Percentiles rank a stretch among this genome's conserved stretches.
Evolutionary conservation across 1,140 invertebrate species (phyloP).

Genomic region (Nasonia giraulti): DNA sequence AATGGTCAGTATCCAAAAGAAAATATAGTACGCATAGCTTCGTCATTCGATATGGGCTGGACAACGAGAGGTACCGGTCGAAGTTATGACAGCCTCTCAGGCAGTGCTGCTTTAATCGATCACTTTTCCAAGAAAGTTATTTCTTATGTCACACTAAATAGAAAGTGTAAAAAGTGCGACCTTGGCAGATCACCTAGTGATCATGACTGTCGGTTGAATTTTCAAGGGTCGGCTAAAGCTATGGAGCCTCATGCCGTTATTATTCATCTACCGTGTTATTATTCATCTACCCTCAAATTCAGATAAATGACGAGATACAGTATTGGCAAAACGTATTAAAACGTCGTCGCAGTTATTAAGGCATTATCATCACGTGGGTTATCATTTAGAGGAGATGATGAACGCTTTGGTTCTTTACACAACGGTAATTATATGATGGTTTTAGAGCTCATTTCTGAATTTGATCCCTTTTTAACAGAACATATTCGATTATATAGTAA

Average conservation of each 20-base stretch:
- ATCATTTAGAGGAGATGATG: too few species aligned
- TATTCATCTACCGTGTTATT: too few species aligned
- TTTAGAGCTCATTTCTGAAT: too few species aligned
- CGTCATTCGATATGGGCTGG: conserved; percentile 45
- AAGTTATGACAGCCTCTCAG: conserved; percentile 44
- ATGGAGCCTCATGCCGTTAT: conserved; percentile 40
- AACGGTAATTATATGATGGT: too few species aligned
- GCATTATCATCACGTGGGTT: too few species aligned
- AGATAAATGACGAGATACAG: too few species aligned
- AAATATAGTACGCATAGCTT: conserved; percentile 30
- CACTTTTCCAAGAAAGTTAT: conserved; percentile 44
- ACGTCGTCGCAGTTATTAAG: too few species aligned
- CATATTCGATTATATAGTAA: too few species aligned
- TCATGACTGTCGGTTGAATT: conserved; percentile 43
- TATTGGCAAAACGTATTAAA: too few species aligned
- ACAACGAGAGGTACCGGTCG: conserved; percentile 36
- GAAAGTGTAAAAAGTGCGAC: conserved; percentile 45
- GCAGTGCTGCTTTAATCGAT: conserved; percentile 31
- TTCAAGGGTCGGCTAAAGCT: conserved; percentile 34
- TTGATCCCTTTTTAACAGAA: too few species aligned
- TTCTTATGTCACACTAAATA: conserved; percentile 20
- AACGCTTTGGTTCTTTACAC: too few species aligned
- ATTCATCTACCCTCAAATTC: too few species aligned
- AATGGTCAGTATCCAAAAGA: conserved; percentile 6
- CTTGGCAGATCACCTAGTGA: conserved; percentile 13